Percentiles rank a stretch among this genome's conserved stretches.
Conservation (phyloP, 2,888 invertebrate species). For the Rhagonycha lutea region DNA sequence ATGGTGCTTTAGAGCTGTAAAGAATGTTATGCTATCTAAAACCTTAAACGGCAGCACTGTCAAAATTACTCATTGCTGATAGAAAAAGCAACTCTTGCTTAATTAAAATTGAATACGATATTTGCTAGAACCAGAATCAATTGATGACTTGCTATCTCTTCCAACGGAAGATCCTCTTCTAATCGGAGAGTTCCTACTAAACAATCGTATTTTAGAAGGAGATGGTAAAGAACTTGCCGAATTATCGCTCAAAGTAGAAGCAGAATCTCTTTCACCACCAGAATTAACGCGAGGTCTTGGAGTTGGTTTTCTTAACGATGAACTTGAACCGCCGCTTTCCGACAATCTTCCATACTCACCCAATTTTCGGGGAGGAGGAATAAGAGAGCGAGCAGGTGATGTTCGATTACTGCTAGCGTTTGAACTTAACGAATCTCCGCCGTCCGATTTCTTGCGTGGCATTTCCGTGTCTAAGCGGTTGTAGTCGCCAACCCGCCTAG, state of each 20-base stretch:
- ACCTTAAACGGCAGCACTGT: not conserved
- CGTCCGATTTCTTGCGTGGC: constrained; percentile 52
- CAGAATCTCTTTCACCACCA: constrained; percentile 59
- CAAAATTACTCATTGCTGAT: not conserved
- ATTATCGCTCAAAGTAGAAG: constrained; percentile 61
- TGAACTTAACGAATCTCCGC: constrained; percentile 52
- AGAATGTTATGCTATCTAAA: not conserved
- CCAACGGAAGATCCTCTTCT: constrained; percentile 64
- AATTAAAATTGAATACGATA: constrained; percentile 75
- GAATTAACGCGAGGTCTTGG: constrained; percentile 52
- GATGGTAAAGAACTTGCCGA: constrained; percentile 64
- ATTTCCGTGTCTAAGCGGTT: constrained; percentile 63
- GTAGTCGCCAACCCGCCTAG: constrained; percentile 65
- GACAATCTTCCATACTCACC: constrained; percentile 64
- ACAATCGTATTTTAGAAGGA: constrained; percentile 62
- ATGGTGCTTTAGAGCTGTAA: not conserved
- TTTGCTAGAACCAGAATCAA: constrained; percentile 64
- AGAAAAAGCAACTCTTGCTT: constrained; percentile 2
- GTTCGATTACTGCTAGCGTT: constrained; percentile 52
- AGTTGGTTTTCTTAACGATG: constrained; percentile 45
- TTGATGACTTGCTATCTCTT: constrained; percentile 57
- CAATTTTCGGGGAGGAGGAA: constrained; percentile 60
- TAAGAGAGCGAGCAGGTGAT: constrained; percentile 58
- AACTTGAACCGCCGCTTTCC: constrained; percentile 56
- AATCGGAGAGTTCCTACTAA: constrained; percentile 47